Evolutionary conservation across 2,113 vertebrate genomes (phyloP).

Genomic region (Callospermophilus lateralis): DNA sequence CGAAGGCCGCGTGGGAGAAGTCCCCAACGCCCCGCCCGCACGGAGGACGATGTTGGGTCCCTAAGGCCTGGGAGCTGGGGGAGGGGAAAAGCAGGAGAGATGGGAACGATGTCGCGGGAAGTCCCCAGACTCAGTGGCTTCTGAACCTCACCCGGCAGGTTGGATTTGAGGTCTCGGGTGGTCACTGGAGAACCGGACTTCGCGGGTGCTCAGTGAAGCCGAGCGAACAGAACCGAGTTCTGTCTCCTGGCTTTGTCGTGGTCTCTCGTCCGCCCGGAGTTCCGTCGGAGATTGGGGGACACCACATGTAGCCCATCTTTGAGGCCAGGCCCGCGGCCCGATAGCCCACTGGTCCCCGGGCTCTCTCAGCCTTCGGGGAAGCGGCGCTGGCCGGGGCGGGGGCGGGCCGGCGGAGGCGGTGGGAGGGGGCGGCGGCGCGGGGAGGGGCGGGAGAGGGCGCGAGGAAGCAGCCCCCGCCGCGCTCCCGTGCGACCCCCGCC

Average conservation of each 20-base stretch:
- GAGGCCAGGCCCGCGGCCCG: background rate
- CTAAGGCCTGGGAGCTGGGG: background rate
- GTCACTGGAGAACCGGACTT: background rate
- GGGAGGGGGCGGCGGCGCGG: background rate
- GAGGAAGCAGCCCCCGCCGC: background rate
- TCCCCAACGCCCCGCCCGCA: background rate
- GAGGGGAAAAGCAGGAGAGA: background rate
- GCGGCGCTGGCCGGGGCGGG: background rate
- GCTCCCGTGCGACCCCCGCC: slow-evolving; percentile 55
- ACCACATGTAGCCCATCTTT: background rate
- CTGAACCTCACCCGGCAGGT: background rate
- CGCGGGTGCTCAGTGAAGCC: background rate
- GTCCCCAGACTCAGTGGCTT: background rate
- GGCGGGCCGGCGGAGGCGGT: background rate
- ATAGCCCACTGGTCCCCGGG: no score
- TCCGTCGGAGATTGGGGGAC: background rate
- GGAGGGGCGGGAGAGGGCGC: background rate
- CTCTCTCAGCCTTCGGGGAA: slow-evolving; percentile 1
- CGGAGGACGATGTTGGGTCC: background rate
- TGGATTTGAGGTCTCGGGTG: background rate
- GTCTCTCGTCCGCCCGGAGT: background rate
- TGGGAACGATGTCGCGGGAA: background rate
- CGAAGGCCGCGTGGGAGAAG: background rate
- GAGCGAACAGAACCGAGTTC: background rate
- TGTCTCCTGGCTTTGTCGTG: background rate